Evolutionary conservation across 2,113 vertebrate species (phyloP).

Genomic region (Calyptommatus sinebrachiatus): DNA sequence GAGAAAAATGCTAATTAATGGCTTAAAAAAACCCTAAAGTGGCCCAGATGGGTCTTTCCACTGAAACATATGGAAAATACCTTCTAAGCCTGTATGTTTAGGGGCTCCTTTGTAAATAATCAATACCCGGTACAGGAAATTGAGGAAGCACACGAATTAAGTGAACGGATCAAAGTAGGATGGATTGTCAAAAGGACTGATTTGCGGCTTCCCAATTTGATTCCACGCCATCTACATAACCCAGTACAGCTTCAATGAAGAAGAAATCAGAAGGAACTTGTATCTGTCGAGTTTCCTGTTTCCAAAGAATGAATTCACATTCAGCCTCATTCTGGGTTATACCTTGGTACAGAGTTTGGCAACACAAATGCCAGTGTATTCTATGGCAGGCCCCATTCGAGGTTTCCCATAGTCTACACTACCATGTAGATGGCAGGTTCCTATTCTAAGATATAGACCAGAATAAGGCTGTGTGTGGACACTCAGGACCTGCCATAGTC

Average conservation of each 20-base stretch:
- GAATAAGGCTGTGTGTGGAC: too few relatives aligned
- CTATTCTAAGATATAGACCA: too few relatives aligned
- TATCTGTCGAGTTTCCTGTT: constrained; percentile 72
- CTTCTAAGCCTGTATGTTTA: background rate
- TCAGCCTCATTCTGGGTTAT: too few relatives aligned
- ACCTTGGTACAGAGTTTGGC: too few relatives aligned
- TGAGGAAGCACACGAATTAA: constrained; percentile 6
- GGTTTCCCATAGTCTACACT: too few relatives aligned
- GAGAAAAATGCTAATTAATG: background rate
- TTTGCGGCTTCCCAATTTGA: constrained; percentile 34
- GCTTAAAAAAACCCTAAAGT: background rate
- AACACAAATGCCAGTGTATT: too few relatives aligned
- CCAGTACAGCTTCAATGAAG: constrained; percentile 57
- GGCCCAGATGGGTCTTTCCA: background rate
- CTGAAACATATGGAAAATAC: background rate
- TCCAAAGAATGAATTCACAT: too few relatives aligned
- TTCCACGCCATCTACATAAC: constrained; percentile 47
- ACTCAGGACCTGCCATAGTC: too few relatives aligned
- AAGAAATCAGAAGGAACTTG: constrained; percentile 62
- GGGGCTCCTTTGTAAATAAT: background rate
- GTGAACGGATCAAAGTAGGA: constrained; percentile 34
- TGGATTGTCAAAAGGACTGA: constrained; percentile 28
- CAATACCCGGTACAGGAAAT: constrained; percentile 40
- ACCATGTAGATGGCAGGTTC: too few relatives aligned
- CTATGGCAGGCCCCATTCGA: too few relatives aligned